These are phyloP conservation scores for Pseudotriccus pelzelni DNA, from an alignment of 2,797 vertebrate species.

Conservation along the genomic window DNA sequence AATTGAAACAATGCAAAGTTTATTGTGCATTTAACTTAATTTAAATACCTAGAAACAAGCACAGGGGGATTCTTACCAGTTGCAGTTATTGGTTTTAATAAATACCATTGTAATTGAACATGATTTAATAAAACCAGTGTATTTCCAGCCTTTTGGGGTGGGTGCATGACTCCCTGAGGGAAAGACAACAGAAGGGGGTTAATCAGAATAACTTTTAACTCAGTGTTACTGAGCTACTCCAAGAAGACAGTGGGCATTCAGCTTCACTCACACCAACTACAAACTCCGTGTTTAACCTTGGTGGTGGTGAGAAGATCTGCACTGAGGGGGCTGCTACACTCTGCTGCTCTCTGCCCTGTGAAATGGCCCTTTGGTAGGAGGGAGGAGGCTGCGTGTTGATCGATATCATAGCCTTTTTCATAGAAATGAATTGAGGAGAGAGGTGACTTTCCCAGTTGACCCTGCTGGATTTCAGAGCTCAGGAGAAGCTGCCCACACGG, in stretches of 20 bases:
- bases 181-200: background rate
- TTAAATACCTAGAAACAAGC: constrained; percentile 70
- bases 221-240: background rate
- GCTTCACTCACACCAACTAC: background rate
- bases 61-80: constrained; percentile 58
- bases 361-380: background rate
- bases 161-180: background rate
- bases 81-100: constrained; percentile 70
- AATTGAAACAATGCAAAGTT: constrained; percentile 69
- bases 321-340: background rate
- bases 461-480: background rate
- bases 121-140: constrained; percentile 43
- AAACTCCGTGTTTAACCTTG: background rate
- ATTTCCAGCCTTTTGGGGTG: constrained; percentile 22
- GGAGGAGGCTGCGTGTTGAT: background rate
- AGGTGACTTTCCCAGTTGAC: background rate
- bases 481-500: accelerated
- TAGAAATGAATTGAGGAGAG: background rate
- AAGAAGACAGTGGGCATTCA: background rate
- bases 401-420: background rate
- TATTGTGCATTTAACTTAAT: constrained; percentile 68
- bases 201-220: constrained; percentile 20
- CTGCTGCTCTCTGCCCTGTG: background rate
- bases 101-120: constrained; percentile 61
- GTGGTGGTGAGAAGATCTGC: background rate